phyloP scores from a whole-genome alignment of 2,113 vertebrate species.

The Apus apus region DNA sequence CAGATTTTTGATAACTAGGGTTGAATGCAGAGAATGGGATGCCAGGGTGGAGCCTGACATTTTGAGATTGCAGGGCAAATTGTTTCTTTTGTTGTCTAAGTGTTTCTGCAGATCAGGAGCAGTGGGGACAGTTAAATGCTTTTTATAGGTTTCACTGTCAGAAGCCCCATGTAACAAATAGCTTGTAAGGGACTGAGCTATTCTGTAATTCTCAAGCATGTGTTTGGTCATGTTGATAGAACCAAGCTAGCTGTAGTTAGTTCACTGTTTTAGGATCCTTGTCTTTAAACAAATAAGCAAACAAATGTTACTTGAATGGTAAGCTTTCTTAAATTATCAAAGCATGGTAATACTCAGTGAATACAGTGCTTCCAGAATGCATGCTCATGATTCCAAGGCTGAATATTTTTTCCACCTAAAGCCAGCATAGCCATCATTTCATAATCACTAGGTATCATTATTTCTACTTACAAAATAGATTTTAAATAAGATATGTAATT shows the following conservation, averaged over 20 bases:
- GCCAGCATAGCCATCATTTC: background rate
- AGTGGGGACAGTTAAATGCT: background rate
- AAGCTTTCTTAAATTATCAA: background rate
- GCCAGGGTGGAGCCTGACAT: background rate
- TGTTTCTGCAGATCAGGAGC: background rate
- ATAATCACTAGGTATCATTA: background rate
- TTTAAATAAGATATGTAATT: background rate
- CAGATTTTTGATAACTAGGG: background rate
- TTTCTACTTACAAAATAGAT: background rate
- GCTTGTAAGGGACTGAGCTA: background rate
- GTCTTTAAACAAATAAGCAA: background rate
- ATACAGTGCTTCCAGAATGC: background rate
- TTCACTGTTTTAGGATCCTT: background rate
- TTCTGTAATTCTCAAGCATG: background rate
- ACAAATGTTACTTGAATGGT: background rate
- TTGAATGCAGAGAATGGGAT: background rate
- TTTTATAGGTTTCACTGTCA: background rate
- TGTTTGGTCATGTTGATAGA: background rate
- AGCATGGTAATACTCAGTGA: background rate
- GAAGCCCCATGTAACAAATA: background rate
- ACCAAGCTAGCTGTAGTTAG: background rate
- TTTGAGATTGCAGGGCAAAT: background rate
- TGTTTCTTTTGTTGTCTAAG: background rate
- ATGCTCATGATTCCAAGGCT: background rate
- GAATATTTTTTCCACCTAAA: background rate